Conservation (phyloP, 2,888 invertebrate species). For the Dyspetes luteomarginatus region DNA sequence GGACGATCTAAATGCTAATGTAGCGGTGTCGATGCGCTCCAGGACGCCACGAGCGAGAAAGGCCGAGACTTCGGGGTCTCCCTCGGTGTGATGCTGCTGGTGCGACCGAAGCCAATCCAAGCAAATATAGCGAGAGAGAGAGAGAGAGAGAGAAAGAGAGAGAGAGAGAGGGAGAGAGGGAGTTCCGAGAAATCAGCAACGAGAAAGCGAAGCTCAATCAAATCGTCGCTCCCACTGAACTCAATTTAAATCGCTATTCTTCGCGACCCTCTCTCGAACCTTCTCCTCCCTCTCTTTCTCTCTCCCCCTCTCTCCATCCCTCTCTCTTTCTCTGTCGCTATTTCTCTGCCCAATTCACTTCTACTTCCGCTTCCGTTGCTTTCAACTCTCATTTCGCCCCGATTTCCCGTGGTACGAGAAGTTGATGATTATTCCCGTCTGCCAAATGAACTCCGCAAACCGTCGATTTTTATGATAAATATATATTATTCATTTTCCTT, state of each 20-base stretch:
- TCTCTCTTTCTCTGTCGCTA: too few species aligned
- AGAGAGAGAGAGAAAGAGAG: conserved; percentile 1
- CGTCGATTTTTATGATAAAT: conserved; percentile 39
- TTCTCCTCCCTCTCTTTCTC: conserved; percentile 5
- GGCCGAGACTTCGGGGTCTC: not conserved
- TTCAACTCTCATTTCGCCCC: not conserved
- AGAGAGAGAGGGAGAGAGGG: not conserved
- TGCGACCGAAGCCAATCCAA: not conserved
- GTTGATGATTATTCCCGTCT: not conserved
- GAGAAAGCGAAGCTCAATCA: conserved; percentile 65
- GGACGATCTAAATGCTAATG: conserved; percentile 77
- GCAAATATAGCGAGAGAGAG: not conserved
- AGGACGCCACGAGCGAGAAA: conserved; percentile 7
- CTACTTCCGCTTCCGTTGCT: not conserved
- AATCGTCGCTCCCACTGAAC: conserved; percentile 60
- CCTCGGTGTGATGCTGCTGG: conserved; percentile 17
- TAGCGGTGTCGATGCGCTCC: conserved; percentile 66
- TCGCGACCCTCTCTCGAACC: conserved; percentile 20
- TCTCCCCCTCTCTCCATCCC: not conserved
- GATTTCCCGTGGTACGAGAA: not conserved
- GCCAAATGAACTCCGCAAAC: conserved; percentile 23
- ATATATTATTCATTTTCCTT: conserved; percentile 45
- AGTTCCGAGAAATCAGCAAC: conserved; percentile 44
- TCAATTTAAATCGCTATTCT: conserved; percentile 69
- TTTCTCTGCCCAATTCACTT: conserved; percentile 6